Evolutionary conservation across 2,113 vertebrate genomes (phyloP).

Genomic region (Ginglymostoma cirratum): DNA sequence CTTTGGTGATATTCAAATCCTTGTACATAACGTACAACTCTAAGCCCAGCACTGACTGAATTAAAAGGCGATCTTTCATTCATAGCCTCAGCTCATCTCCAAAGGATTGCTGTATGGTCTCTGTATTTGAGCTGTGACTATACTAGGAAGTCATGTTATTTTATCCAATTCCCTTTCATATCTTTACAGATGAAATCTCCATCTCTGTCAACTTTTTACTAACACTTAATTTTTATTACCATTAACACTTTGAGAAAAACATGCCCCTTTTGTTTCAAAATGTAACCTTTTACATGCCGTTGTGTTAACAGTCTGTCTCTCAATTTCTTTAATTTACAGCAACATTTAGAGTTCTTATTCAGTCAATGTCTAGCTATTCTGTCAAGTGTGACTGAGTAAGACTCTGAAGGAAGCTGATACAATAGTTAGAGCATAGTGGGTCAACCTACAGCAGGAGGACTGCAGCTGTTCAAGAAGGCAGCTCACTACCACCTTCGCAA

Average conservation of each 20-base stretch:
- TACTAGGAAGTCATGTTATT: neutral
- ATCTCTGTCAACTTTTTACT: neutral
- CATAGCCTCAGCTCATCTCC: neutral
- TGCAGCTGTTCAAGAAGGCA: no score
- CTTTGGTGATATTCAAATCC: neutral
- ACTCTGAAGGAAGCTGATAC: neutral
- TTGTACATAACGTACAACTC: neutral
- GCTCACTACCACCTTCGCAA: no score
- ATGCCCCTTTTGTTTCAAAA: conserved; percentile 6
- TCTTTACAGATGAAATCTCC: neutral
- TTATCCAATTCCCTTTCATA: neutral
- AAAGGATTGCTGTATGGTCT: neutral
- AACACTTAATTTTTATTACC: neutral
- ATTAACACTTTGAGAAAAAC: neutral
- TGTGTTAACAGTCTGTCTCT: neutral
- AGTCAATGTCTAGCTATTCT: neutral
- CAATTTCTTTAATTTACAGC: neutral
- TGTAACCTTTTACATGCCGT: neutral
- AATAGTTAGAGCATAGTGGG: neutral
- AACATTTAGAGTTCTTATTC: neutral
- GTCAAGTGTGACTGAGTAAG: conserved; percentile 7
- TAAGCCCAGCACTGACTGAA: neutral
- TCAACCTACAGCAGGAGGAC: no score
- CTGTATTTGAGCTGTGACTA: neutral
- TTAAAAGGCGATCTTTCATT: neutral